Conservation (phyloP, 2,113 vertebrate genomes). For the Scopus umbretta region DNA sequence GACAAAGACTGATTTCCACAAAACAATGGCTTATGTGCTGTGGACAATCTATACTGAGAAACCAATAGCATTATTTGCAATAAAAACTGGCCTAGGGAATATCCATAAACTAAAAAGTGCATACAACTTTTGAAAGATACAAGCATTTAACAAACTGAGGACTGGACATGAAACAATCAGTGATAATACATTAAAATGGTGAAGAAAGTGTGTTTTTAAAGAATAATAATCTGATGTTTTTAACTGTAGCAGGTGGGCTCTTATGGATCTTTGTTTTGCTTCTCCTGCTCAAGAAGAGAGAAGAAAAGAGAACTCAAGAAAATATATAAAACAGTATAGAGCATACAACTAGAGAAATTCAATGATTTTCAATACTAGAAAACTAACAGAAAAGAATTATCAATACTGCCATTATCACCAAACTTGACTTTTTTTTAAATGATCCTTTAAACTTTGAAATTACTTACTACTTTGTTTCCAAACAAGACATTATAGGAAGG, state of each 20-base stretch:
- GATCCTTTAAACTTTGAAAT: not conserved
- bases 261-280: constrained; percentile 39
- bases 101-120: not conserved
- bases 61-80: not conserved
- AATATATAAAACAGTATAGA: constrained; percentile 1
- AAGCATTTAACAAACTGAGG: not conserved
- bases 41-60: not conserved
- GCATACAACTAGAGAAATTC: not conserved
- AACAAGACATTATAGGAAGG: not conserved
- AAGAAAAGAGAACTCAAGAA: constrained; percentile 58
- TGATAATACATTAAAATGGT: not conserved
- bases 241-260: constrained; percentile 12
- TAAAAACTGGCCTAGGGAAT: not conserved
- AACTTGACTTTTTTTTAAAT: not conserved
- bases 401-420: not conserved
- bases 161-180: not conserved
- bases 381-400: not conserved
- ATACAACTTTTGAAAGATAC: not conserved
- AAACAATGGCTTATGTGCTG: not conserved
- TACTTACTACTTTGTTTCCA: not conserved
- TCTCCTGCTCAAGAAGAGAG: constrained; percentile 56
- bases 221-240: constrained; percentile 35
- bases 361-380: not conserved
- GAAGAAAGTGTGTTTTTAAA: constrained; percentile 9
- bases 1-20: not conserved